These are phyloP conservation scores for Lithophane ornitopus DNA, from an alignment of 2,888 invertebrate genomes.

Conservation along the genomic window DNA sequence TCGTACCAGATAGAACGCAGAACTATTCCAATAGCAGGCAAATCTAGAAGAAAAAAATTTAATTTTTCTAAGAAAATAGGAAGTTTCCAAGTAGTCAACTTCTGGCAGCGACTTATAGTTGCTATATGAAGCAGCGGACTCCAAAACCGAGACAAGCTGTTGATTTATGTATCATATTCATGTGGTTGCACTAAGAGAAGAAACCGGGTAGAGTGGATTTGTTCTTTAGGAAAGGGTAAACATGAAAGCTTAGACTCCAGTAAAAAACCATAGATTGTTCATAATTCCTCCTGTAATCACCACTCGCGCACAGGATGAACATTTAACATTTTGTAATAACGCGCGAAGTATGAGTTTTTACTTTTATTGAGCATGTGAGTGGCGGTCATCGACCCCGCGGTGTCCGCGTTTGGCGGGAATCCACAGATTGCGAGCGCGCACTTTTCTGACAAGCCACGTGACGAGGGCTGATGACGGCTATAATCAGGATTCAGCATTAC, in stretches of 20 bases:
- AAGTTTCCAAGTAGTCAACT: background rate
- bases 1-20: background rate
- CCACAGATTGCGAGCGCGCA: slow-evolving; percentile 72
- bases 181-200: background rate
- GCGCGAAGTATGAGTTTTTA: slow-evolving; percentile 84
- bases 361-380: slow-evolving; percentile 84
- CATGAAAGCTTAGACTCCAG: background rate
- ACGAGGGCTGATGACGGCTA: slow-evolving; percentile 56
- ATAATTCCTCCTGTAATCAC: slow-evolving; percentile 30
- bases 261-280: background rate
- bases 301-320: slow-evolving; percentile 66
- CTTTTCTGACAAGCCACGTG: slow-evolving; percentile 66
- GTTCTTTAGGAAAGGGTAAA: background rate
- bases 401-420: slow-evolving; percentile 77
- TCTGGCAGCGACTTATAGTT: slow-evolving; percentile 11
- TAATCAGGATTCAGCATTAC: slow-evolving; percentile 57
- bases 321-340: slow-evolving; percentile 73
- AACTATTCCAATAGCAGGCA: background rate
- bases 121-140: slow-evolving; percentile 20
- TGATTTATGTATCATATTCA: slow-evolving; percentile 25
- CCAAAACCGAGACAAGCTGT: slow-evolving; percentile 10
- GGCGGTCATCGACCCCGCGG: slow-evolving; percentile 73
- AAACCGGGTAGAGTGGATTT: background rate
- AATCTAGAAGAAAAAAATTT: background rate
- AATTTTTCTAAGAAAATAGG: background rate